A percentile compares a stretch with the other conserved stretches of the same genome.
phyloP scores from a whole-genome alignment of 2,113 vertebrate genomes.

The Ahaetulla prasina region DNA sequence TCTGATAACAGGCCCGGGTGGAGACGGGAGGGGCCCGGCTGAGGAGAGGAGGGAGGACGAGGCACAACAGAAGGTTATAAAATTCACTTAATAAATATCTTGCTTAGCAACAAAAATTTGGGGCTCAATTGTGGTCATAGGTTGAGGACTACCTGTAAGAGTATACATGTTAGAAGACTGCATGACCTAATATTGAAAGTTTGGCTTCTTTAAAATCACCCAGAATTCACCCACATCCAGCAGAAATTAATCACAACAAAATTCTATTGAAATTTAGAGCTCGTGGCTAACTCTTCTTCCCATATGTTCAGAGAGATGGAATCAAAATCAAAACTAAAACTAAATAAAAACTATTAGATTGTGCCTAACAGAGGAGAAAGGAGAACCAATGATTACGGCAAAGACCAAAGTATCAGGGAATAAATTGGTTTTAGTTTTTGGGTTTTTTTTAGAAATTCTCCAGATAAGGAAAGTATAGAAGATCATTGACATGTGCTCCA shows the following conservation, averaged over 20 bases:
- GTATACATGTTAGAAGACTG: constrained; percentile 6
- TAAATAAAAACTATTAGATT: background rate
- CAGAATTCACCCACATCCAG: background rate
- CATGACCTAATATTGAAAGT: background rate
- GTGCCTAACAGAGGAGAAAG: background rate
- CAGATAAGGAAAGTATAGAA: background rate
- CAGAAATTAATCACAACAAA: background rate
- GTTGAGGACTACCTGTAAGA: background rate
- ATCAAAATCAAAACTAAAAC: background rate
- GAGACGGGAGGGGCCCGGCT: too few species aligned
- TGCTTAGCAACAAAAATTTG: background rate
- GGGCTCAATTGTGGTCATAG: background rate
- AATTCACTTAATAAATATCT: background rate
- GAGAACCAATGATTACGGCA: background rate
- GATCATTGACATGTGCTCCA: background rate
- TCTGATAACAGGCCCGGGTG: too few species aligned
- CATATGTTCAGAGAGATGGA: background rate
- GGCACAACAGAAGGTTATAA: too few species aligned
- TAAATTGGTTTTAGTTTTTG: background rate
- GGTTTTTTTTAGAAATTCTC: background rate
- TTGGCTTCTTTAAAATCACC: background rate
- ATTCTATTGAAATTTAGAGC: background rate
- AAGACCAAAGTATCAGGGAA: background rate
- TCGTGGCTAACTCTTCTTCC: background rate
- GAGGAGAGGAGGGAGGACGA: too few species aligned